Base-by-base conservation (phyloP, 2,888 invertebrate species). In the Crossocerus cetratus region DNA sequence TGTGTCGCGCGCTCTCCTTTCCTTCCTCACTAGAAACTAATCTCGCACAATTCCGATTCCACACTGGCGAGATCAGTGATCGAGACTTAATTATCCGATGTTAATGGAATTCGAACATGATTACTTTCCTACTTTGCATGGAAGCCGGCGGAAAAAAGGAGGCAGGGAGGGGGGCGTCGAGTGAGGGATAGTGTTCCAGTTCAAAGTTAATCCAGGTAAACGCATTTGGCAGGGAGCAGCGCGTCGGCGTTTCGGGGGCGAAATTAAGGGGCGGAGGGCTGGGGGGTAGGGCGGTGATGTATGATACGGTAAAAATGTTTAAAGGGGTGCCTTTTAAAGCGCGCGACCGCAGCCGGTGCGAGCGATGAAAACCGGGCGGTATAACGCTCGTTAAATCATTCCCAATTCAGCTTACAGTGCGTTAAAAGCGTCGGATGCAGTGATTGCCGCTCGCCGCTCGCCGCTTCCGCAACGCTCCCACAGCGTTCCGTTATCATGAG, bases 371-470 rank as follows among this genome's bases (percentile, higher is more conserved):
- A 53, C 23, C 60, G 14, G 45, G 32, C n/a, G 45, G 49, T 16
- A 32, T 32, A 32, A 32, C 14, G 54, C 42, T 63, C 62, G 72
- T 68, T 69, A 63, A 69, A 72, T 68, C 77, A 72, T 79, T 77
- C 63, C 59, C 68, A 61, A 76, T 77, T 76, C 73, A 66, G 71
- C 69, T 81, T 75, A 75, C 74, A 69, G 57, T 71, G 64, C 77
- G 79, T 77, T 79, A 73, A 77, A 77, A 77, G 79, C 77, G 59
- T 63, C 69, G 57, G 75, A 69, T 67, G 74, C 69, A 65, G 73
- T 80, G 80, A 81, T 82, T 81, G 76, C 78, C 71, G 72, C 66
- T 74, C 61, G 42, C 53, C 65, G 71, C 66, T 71, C 61, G 42
- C 53, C 65, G 71, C 66, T 71, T 75, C 66, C 69, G 60, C 72